Evolutionary conservation across 2,797 vertebrate genomes (phyloP).

Genomic region (Crypturellus tataupa): DNA sequence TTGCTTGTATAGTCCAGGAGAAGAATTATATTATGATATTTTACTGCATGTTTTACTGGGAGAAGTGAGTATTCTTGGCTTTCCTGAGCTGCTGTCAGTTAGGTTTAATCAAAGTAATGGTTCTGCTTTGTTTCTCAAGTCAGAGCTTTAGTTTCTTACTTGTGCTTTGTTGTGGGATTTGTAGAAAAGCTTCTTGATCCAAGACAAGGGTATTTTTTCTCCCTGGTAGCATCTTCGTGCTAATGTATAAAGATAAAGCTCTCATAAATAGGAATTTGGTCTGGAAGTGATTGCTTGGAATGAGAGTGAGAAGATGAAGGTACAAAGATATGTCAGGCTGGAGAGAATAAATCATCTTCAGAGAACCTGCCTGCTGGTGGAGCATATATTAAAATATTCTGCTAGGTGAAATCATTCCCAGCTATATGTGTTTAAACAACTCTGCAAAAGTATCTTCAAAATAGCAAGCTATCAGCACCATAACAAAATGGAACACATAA

Average conservation of each 20-base stretch:
- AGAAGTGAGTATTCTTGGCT: not conserved
- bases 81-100: not conserved
- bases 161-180: not conserved
- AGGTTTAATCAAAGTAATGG: not conserved
- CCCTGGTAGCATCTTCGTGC: not conserved
- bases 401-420: not conserved
- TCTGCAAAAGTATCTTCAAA: not conserved
- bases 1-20: not conserved
- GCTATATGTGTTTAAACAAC: not conserved
- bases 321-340: not conserved
- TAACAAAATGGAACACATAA: not conserved
- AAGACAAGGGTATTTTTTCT: not conserved
- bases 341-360: not conserved
- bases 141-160: rapidly evolving
- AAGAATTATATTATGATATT: rapidly evolving
- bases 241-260: not conserved
- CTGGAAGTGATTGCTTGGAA: not conserved
- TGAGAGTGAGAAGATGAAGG: not conserved
- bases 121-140: not conserved
- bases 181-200: not conserved
- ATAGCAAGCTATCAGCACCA: not conserved
- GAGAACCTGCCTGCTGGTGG: not conserved
- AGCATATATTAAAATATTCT: not conserved
- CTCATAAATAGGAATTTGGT: not conserved
- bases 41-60: not conserved